Evolutionary conservation across 2,888 invertebrate genomes (phyloP).

Genomic region (Microctonus brassicae): DNA sequence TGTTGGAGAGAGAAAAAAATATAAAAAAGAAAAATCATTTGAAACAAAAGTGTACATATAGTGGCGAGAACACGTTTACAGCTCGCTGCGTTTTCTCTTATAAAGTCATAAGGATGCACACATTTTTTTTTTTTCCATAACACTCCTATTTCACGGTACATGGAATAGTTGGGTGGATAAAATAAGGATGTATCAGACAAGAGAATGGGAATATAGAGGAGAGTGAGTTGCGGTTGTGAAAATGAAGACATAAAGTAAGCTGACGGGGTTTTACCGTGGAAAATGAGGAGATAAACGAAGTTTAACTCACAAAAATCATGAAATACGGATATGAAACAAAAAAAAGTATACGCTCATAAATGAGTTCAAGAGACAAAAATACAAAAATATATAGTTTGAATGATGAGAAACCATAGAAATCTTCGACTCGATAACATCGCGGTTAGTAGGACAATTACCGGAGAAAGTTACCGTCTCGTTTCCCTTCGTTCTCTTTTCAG

Average conservation of each 20-base stretch:
- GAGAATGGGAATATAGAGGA: neutral
- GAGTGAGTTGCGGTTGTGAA: slow-evolving; percentile 19
- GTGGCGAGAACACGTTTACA: neutral
- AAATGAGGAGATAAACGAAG: slow-evolving; percentile 25
- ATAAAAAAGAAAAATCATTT: slow-evolving; percentile 21
- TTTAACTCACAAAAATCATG: neutral
- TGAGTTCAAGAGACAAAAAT: neutral
- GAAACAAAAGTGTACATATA: too few species aligned
- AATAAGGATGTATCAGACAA: slow-evolving; percentile 31
- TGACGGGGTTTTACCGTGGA: slow-evolving; percentile 6
- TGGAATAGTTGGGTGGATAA: slow-evolving; percentile 4
- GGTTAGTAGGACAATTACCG: slow-evolving; percentile 67
- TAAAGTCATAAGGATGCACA: slow-evolving; percentile 8
- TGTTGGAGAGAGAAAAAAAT: neutral
- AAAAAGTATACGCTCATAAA: neutral
- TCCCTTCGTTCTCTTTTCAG: slow-evolving; percentile 41
- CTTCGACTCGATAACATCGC: slow-evolving; percentile 63
- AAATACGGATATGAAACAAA: neutral
- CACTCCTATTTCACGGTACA: slow-evolving; percentile 36
- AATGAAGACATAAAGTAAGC: slow-evolving; percentile 31
- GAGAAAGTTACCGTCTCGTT: slow-evolving; percentile 64
- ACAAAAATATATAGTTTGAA: neutral
- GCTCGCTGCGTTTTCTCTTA: slow-evolving; percentile 20
- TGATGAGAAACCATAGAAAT: slow-evolving; percentile 52
- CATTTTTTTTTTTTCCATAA: slow-evolving; percentile 27